Evolutionary conservation across 2,113 vertebrate species (phyloP), one percentile per base, ranked within the genome.

Genomic region (Drymodes brunneopygia): DNA sequence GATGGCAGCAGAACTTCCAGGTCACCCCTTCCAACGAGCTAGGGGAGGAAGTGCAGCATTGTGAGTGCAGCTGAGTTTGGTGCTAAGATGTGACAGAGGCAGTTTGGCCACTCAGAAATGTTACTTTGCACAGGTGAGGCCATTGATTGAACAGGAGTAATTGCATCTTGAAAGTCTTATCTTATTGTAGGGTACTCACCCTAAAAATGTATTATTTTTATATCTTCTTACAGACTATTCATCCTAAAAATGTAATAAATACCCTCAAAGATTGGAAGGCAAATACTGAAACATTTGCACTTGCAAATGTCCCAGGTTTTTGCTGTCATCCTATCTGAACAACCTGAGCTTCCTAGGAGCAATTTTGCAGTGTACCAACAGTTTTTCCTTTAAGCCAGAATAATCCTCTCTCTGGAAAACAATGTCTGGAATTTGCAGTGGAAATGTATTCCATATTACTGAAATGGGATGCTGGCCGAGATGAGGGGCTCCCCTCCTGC

Each of bases 391-490:
- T 72, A 80, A 91, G 79, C 21, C 53, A 83, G 73, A 86, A 78
- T 61, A 95, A 90, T 71, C 75, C 75, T 83, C 62, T 60, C 86
- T 77, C 80, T 93, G 75, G 90, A 95, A 96, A 96, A 79, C 82
- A 65, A 74, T 25, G 90, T 48, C 61, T 81, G 95, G 95, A 92
- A 93, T 96, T 71, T 28, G 44, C 86, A 95, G 86, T 57, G 93
- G 70, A 94, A 96, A 95, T 75, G 72, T 73, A 95, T 90, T 90
- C 92, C 77, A 45, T 33, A 82, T 90, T 94, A 56, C 17, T 60
- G 88, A 35, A 64, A 47, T 1, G 31, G 88, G 90, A 94, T 48
- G 64, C 69, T 93, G 14, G 22, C 44, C 0, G 44, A 83, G 92
- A 61, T 5, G 65, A 78, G 82, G 88, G 77, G 77, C 91, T 95